phyloP scores from a whole-genome alignment of 2,888 invertebrate species.

The Entomobrya multifasciata region DNA sequence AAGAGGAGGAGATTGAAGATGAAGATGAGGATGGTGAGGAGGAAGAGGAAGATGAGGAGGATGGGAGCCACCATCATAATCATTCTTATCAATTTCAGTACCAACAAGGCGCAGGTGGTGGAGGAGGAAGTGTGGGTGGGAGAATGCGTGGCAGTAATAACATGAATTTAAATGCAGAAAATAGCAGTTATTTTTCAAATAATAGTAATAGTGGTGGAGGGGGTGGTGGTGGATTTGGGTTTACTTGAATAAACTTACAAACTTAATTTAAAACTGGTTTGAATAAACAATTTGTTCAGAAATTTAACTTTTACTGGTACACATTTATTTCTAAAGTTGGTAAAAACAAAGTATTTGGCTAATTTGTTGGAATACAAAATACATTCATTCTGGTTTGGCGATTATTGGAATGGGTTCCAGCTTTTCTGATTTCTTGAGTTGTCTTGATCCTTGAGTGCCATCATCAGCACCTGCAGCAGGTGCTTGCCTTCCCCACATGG shows the following conservation, averaged over 20 bases:
- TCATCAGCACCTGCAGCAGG: no score
- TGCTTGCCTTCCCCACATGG: slow-evolving; percentile 41
- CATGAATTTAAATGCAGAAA: slow-evolving; percentile 3
- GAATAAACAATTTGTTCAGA: background rate
- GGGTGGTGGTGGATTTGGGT: slow-evolving; percentile 3
- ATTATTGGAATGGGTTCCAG: slow-evolving; percentile 44
- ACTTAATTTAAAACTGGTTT: background rate
- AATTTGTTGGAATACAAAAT: background rate
- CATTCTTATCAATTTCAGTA: slow-evolving; percentile 15
- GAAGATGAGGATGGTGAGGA: slow-evolving; percentile 67
- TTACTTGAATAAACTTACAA: background rate
- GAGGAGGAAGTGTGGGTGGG: background rate
- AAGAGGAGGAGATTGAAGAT: slow-evolving; percentile 69
- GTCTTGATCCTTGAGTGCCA: background rate
- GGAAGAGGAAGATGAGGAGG: slow-evolving; percentile 58
- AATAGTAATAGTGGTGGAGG: slow-evolving; percentile 7
- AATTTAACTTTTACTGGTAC: background rate
- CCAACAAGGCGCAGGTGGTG: slow-evolving; percentile 7
- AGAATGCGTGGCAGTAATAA: background rate
- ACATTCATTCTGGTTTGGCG: background rate
- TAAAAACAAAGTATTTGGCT: background rate
- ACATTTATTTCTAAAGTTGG: background rate
- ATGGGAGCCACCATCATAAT: slow-evolving; percentile 33
- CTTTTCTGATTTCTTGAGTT: slow-evolving; percentile 37
- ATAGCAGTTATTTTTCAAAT: slow-evolving; percentile 34